phyloP scores from a whole-genome alignment of 2,797 vertebrate species.

The Sparidentex hasta region DNA sequence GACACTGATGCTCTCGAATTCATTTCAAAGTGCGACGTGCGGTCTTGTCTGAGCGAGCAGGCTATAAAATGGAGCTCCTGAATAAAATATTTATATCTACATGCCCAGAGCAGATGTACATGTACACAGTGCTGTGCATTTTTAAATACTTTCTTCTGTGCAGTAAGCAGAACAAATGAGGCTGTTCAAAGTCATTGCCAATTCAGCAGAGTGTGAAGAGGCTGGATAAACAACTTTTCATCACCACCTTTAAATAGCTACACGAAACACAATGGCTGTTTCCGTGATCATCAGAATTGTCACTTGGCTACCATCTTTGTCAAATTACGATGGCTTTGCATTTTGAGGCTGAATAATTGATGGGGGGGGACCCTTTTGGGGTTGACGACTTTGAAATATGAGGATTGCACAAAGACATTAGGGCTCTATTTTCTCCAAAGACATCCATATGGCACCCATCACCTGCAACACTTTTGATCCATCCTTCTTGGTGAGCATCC shows the following conservation, averaged over 20 bases:
- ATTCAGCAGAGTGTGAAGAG: constrained; percentile 52
- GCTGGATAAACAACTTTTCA: constrained; percentile 59
- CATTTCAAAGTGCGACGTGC: neutral
- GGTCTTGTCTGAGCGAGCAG: constrained; percentile 12
- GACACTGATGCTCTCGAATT: neutral
- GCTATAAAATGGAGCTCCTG: constrained; percentile 26
- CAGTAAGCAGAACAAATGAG: constrained; percentile 43
- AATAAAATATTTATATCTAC: constrained; percentile 44
- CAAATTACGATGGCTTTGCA: constrained; percentile 64
- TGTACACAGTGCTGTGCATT: constrained; percentile 20
- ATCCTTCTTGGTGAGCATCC: constrained; percentile 24
- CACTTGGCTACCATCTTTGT: constrained; percentile 41
- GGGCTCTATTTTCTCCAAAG: neutral
- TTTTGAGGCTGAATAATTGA: constrained; percentile 52
- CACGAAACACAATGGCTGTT: constrained; percentile 43
- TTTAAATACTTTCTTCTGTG: constrained; percentile 38
- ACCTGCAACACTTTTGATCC: constrained; percentile 15
- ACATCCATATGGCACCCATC: constrained; percentile 19
- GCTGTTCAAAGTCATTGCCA: constrained; percentile 44
- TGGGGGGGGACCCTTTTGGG: constrained; percentile 35
- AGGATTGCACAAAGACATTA: constrained; percentile 40
- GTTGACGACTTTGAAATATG: constrained; percentile 51
- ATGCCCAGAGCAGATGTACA: constrained; percentile 10
- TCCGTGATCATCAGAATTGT: constrained; percentile 55
- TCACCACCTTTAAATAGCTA: constrained; percentile 54